Base-by-base conservation (phyloP, 2,888 invertebrate genomes). In the Lydus trimaculatus region DNA sequence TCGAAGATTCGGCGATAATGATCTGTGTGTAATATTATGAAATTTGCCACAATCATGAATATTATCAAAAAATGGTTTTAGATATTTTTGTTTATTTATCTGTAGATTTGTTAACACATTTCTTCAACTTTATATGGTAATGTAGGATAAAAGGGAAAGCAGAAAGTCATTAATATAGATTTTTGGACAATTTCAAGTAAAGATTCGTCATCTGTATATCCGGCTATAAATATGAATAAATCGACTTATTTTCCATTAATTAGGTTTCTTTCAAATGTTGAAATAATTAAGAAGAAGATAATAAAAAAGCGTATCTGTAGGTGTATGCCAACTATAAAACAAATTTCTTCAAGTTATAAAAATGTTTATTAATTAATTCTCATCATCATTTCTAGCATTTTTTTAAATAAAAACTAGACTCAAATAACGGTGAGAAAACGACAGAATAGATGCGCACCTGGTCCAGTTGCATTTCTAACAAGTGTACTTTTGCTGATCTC, bases 121-220 rank as follows among this genome's bases (percentile, higher is more conserved):
- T 60, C 60, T 31, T 60, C n/a, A 60, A 13, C 60, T 60, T 23
- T 60, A 60, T 31, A 33, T 31, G 31, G 60, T 23, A 31, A 60
- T 60, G 60, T 60, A 60, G 60, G 60, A 36, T 60, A 60, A 60
- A 60, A 60, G 60, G 60, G 60, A 60, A 60, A 60, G 60, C 60
- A 60, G 60, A 25, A 13, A 60, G 20, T 20, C 48, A 48, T 60
- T 31, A 60, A 60, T 60, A 33, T 60, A 20, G 48, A 48, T 20
- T 48, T 43, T 48, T 48, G 8, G 48, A 20, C 20, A 48, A 48
- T 48, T 48, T 48, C 48, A 20, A 9, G 48, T 20, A 48, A 36
- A 11, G 48, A 48, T 48, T 48, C 48, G 48, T 48, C 48, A 48
- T 48, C 48, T 48, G 11, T 48, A 48, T 48, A 48, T 48, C 48